Conservation (phyloP, 2,888 invertebrate species). For the Acanthoscelides obtectus region DNA sequence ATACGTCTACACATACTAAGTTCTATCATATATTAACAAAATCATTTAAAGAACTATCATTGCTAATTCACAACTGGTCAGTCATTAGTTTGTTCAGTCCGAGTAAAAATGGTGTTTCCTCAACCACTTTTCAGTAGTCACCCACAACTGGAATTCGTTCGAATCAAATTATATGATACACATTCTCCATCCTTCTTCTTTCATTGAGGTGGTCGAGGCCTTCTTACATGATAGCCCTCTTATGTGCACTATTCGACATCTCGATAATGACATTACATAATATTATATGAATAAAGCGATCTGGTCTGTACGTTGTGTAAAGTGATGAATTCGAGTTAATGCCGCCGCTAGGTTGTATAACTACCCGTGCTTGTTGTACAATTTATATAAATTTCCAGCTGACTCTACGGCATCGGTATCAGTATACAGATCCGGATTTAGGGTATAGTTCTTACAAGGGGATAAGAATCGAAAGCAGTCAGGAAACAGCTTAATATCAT, state of each 20-base stretch:
- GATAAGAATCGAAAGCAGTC: too few species aligned
- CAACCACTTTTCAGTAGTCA: too few species aligned
- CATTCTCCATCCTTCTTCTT: too few species aligned
- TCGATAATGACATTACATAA: not conserved
- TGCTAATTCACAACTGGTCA: too few species aligned
- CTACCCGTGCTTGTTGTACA: not conserved
- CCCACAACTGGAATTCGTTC: too few species aligned
- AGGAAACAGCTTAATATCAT: too few species aligned
- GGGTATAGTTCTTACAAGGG: not conserved
- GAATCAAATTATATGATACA: too few species aligned
- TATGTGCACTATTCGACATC: not conserved
- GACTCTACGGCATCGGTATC: not conserved
- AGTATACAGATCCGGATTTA: not conserved
- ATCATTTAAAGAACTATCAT: too few species aligned
- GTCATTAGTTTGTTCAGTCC: too few species aligned
- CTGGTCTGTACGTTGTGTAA: not conserved
- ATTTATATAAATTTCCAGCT: not conserved
- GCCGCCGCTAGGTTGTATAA: not conserved
- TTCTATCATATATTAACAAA: too few species aligned
- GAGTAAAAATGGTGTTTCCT: too few species aligned
- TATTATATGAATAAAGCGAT: not conserved
- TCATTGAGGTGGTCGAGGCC: not conserved
- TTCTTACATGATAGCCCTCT: not conserved
- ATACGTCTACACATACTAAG: too few species aligned
- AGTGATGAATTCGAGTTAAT: not conserved